Evolutionary conservation across 2,797 vertebrate genomes (phyloP), one percentile per base, ranked within the genome.

Genomic region (Tympanoctomys barrerae): DNA sequence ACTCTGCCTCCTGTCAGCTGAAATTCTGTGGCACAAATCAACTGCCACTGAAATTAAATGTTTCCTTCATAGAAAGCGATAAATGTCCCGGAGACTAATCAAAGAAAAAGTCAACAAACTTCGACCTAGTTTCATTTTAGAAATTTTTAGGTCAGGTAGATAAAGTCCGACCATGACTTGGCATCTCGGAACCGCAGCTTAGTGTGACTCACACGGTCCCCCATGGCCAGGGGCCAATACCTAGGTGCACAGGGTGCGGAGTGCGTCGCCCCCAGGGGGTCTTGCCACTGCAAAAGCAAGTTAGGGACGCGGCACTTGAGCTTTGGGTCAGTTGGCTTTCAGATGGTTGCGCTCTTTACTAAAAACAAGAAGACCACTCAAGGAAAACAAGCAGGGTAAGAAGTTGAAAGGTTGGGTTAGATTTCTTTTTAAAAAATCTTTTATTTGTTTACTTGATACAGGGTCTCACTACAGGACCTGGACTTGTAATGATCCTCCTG

Each of bases 1-100:
- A 33, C 81, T 97, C 87, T 92, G 80, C 52, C 73, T 97, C 19
- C 54, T 82, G 87, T 96, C 87, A 95, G 73, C 42, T 88, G 80
- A 96, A 97, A 95, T 92, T 80, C 91, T 94, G 52, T 93, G 95
- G 97, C 91, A 96, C 12, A 92, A 97, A 87, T 97, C 97, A 97
- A 94, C 94, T 91, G 93, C 42, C 96, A 59, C 87, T 22, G 61
- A 96, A 96, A 97, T 95, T 86, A 97, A 97, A 97, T 85, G 83
- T 93, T 97, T 90, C 97, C 90, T 98, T 98, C 94, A 95, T 6
- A 1, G 21, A 64, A 88, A 96, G 79, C 24, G 86, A 97, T 96
- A 77, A 80, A 96, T 83, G 84, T 79, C 79, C 57, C 85, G 62
- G 36, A 59, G 93, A 89, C 57, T 94, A 95, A 93, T 93, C 95